A percentile compares a stretch with the other conserved stretches of the same genome.
These are phyloP conservation scores for Nycticebus coucang DNA, from an alignment of 2,113 vertebrate genomes.

Conservation along the genomic window DNA sequence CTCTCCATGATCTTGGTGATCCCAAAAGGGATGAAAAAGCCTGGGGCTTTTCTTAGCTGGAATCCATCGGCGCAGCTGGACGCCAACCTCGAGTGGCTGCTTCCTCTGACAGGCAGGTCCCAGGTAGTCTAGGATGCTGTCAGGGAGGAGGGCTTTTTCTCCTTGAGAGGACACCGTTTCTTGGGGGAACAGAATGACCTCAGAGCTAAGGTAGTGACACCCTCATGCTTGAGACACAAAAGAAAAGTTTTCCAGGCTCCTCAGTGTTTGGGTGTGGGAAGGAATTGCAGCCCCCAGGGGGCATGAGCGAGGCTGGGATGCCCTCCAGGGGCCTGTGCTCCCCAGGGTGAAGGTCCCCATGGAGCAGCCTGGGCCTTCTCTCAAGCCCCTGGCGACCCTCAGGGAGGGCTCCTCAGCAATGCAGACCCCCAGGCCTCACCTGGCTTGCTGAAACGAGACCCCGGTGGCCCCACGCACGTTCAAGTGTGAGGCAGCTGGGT, in stretches of 20 bases:
- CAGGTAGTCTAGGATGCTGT: neutral
- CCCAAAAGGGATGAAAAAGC: neutral
- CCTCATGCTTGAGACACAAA: neutral
- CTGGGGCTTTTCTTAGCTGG: neutral
- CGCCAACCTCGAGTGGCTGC: neutral
- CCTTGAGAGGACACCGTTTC: neutral
- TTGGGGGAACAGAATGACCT: neutral
- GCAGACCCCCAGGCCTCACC: neutral
- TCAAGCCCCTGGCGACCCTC: accelerated
- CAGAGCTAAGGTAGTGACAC: neutral
- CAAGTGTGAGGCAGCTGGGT: accelerated
- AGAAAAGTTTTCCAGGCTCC: neutral
- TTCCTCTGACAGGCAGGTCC: too few relatives aligned
- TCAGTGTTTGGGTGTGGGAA: neutral
- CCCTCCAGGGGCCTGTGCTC: neutral
- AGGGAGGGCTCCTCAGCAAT: neutral
- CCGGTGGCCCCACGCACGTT: accelerated
- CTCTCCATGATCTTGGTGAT: too few relatives aligned
- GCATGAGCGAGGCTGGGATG: neutral
- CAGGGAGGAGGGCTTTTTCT: neutral
- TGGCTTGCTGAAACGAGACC: neutral
- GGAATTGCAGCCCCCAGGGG: neutral
- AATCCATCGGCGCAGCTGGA: neutral
- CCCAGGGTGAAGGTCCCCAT: neutral
- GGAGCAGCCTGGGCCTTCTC: neutral